phyloP scores from a whole-genome alignment of 1,140 invertebrate genomes.

The Drosophila neocordata region DNA sequence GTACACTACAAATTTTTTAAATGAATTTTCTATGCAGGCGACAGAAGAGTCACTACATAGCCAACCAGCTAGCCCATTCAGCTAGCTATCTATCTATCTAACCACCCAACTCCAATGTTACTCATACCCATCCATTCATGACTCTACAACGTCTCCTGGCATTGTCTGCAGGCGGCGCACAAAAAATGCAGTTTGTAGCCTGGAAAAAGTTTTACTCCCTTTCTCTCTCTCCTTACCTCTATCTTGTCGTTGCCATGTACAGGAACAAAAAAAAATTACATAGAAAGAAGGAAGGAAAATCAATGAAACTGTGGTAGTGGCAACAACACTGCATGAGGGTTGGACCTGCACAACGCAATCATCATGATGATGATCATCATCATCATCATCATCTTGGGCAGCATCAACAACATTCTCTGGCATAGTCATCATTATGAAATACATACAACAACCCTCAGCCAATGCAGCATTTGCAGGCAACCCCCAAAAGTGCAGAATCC shows the following conservation, averaged over 20 bases:
- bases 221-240: conserved; percentile 20
- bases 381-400: conserved; percentile 40
- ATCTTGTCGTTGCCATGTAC: conserved; percentile 21
- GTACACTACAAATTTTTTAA: conserved; percentile 47
- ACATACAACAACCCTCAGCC: conserved; percentile 67
- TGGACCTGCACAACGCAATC: conserved; percentile 55
- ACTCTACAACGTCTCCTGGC: conserved; percentile 40
- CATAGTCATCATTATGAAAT: conserved; percentile 74
- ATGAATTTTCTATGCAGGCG: conserved; percentile 78
- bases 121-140: neutral
- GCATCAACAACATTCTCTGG: conserved; percentile 60
- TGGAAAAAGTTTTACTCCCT: conserved; percentile 52
- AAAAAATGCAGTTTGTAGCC: conserved; percentile 77
- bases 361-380: conserved; percentile 20
- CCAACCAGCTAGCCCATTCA: conserved; percentile 7
- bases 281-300: conserved; percentile 42
- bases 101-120: neutral
- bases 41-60: conserved; percentile 27
- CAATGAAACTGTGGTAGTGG: conserved; percentile 58
- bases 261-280: conserved; percentile 18
- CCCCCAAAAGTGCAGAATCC: conserved; percentile 62
- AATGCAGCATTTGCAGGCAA: conserved; percentile 51
- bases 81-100: conserved; percentile 10
- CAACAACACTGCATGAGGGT: conserved; percentile 63
- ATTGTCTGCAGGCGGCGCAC: conserved; percentile 66